These are phyloP conservation scores for Podargus strigoides DNA, from an alignment of 2,797 vertebrate species.

Conservation along the genomic window DNA sequence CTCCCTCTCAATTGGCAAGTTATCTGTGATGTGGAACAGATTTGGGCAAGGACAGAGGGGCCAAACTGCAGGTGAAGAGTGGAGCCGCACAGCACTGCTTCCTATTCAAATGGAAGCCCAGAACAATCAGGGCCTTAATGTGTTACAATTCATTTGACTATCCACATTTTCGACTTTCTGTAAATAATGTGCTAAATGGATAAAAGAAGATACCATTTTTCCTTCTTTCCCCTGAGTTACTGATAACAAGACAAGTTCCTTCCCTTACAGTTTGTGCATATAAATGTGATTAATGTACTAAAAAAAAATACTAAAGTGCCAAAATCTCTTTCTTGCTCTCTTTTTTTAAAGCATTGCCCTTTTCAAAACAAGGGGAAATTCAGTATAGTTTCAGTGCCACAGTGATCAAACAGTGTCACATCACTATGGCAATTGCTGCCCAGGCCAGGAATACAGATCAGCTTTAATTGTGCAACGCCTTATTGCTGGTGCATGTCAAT, in stretches of 20 bases:
- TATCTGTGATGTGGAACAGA: not conserved
- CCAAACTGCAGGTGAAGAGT: not conserved
- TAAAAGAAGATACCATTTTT: slow-evolving; percentile 64
- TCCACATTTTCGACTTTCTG: slow-evolving; percentile 41
- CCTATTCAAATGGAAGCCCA: not conserved
- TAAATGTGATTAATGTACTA: slow-evolving; percentile 69
- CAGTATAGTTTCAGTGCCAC: slow-evolving; percentile 85
- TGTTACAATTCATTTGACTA: slow-evolving; percentile 50
- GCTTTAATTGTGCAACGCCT: slow-evolving; percentile 99
- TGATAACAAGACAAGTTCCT: slow-evolving; percentile 63
- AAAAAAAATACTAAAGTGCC: slow-evolving; percentile 51
- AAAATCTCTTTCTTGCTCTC: slow-evolving; percentile 59
- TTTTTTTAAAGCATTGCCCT: slow-evolving; percentile 77
- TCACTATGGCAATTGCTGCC: slow-evolving; percentile 93
- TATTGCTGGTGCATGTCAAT: slow-evolving; percentile 99
- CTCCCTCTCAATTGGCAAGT: not conserved
- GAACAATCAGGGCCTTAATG: not conserved
- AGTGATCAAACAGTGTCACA: slow-evolving; percentile 91
- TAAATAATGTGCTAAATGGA: slow-evolving; percentile 60
- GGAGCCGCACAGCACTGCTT: not conserved
- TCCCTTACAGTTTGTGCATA: slow-evolving; percentile 69
- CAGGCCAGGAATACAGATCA: slow-evolving; percentile 97
- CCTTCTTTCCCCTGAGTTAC: slow-evolving; percentile 55
- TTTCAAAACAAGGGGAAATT: slow-evolving; percentile 96
- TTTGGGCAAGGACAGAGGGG: not conserved